Percentiles rank a stretch among this genome's conserved stretches.
phyloP scores from a whole-genome alignment of 1,140 invertebrate species.

The Oncopodura yosiiana region DNA sequence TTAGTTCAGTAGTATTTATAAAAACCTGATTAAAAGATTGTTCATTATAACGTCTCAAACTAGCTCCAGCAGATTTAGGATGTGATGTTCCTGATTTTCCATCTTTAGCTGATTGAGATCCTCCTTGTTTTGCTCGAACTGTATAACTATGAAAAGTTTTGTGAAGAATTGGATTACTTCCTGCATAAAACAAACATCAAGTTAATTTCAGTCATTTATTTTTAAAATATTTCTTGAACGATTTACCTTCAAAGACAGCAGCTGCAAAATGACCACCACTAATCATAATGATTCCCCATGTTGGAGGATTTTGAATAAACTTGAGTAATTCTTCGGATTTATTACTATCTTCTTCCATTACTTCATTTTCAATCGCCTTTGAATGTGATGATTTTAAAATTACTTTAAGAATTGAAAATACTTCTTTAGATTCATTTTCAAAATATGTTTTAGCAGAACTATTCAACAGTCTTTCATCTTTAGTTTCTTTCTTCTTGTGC shows the following conservation, averaged over 20 bases:
- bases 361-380: not conserved
- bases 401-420: slow-evolving; percentile 63
- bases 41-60: slow-evolving; percentile 69
- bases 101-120: slow-evolving; percentile 61
- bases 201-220: not conserved
- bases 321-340: slow-evolving; percentile 36
- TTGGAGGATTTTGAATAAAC: slow-evolving; percentile 31
- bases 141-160: slow-evolving; percentile 84
- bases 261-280: slow-evolving; percentile 80
- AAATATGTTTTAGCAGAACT: slow-evolving; percentile 42
- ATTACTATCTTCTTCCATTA: slow-evolving; percentile 4
- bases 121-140: slow-evolving; percentile 70
- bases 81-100: slow-evolving; percentile 50
- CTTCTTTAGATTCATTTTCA: slow-evolving; percentile 53
- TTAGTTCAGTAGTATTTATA: slow-evolving; percentile 6
- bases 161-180: slow-evolving; percentile 53
- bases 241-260: slow-evolving; percentile 60
- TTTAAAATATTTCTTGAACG: slow-evolving; percentile 16
- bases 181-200: too few species aligned
- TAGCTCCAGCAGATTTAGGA: slow-evolving; percentile 70
- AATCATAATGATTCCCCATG: slow-evolving; percentile 67
- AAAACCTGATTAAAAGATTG: slow-evolving; percentile 55
- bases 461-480: too few species aligned
- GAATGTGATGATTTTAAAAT: slow-evolving; percentile 46
- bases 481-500: not conserved